phyloP scores from a whole-genome alignment of 2,113 vertebrate genomes.

The Bambusicola thoracicus region DNA sequence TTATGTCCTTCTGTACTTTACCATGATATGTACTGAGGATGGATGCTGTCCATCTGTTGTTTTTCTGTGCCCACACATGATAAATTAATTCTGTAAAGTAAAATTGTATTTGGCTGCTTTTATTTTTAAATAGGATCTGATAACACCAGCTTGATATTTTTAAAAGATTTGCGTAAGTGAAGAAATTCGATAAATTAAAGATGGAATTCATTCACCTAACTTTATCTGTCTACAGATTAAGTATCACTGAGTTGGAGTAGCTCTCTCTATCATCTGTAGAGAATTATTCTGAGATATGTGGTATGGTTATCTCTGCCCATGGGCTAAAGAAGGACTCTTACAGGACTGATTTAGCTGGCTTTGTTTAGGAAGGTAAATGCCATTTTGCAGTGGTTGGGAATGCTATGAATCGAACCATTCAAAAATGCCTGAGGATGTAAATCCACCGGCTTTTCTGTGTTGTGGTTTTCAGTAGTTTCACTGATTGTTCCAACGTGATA shows the following conservation, averaged over 20 bases:
- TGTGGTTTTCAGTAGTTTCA: not conserved
- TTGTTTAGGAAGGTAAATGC: not conserved
- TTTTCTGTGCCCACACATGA: not conserved
- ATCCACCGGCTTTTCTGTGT: not conserved
- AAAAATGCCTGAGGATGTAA: not conserved
- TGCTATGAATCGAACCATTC: not conserved
- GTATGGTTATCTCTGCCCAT: not conserved
- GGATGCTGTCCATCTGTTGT: not conserved
- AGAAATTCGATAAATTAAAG: not conserved
- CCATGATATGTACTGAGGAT: not conserved
- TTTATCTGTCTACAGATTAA: conserved; percentile 16
- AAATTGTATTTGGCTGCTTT: not conserved
- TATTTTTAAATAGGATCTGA: not conserved
- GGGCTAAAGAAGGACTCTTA: not conserved
- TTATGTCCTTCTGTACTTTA: not conserved
- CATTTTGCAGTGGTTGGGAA: not conserved
- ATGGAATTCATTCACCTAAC: not conserved
- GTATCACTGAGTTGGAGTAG: not conserved
- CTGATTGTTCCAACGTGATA: not conserved
- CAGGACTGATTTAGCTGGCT: not conserved
- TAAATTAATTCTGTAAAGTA: not conserved
- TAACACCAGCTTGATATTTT: not conserved
- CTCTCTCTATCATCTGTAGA: not conserved
- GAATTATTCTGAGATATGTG: not conserved
- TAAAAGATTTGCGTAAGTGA: not conserved